Percentiles rank a stretch among this genome's conserved stretches.
Evolutionary conservation across 2,888 invertebrate species (phyloP).

Genomic region (Ernsta delagoae): DNA sequence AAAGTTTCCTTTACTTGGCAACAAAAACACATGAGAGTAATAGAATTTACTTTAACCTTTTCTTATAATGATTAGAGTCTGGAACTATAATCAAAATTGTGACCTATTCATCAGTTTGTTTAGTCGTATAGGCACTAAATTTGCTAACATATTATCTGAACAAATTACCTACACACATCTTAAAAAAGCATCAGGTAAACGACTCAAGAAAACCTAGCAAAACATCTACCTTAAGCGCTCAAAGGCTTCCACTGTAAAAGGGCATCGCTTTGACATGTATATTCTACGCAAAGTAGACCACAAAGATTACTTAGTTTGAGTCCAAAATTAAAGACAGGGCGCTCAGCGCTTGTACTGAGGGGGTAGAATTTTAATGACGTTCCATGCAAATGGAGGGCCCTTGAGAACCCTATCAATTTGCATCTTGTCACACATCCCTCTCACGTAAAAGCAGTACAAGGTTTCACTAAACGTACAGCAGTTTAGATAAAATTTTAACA

Average conservation of each 20-base stretch:
- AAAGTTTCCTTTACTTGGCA: too few species aligned
- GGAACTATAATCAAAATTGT: too few species aligned
- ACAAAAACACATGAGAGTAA: too few species aligned
- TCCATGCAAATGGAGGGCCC: constrained; percentile 62
- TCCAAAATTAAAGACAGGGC: constrained; percentile 31
- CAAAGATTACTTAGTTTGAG: constrained; percentile 30
- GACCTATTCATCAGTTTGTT: too few species aligned
- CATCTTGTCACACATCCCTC: constrained; percentile 29
- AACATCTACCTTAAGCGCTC: constrained; percentile 4
- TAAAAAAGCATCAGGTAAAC: background rate
- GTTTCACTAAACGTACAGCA: background rate
- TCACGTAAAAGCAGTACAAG: constrained; percentile 8
- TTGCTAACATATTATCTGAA: background rate
- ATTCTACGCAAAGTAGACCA: constrained; percentile 27
- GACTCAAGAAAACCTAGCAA: constrained; percentile 9
- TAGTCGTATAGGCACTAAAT: background rate
- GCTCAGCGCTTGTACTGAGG: constrained; percentile 21
- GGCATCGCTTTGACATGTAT: constrained; percentile 32
- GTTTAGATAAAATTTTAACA: constrained; percentile 6
- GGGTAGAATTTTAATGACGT: constrained; percentile 65
- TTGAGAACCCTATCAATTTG: constrained; percentile 44
- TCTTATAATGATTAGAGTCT: too few species aligned
- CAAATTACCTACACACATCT: background rate
- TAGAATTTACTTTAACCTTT: too few species aligned
- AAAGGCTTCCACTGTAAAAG: constrained; percentile 27